Evolutionary conservation across 1,140 invertebrate species (phyloP), one percentile per base, ranked within the genome.

Genomic region (Thaumatotibia leucotreta): DNA sequence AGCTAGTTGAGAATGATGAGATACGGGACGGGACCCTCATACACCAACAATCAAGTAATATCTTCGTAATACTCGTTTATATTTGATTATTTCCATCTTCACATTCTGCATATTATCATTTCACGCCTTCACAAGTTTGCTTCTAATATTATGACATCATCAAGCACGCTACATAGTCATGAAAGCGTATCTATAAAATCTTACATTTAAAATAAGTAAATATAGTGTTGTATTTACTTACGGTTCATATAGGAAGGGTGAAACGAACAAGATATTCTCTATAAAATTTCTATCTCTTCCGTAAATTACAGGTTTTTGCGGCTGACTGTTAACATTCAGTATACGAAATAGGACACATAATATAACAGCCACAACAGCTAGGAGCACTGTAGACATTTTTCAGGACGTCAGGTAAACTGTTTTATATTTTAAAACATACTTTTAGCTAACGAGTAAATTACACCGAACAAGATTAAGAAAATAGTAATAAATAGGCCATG

Each of bases 301-400:
- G 79, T 94, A 94, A 24, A 97, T 92, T 61, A 92, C 88, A 17
- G 96, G 96, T 83, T 94, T 94, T 66, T 95, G 92, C 0, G 96
- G 93, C 76, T 95, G 93, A 75, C 95, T 96, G 82, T 95, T 95
- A 52, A 97, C 94, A 86, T 97, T 97, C 39, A 97, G 89, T 77
- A 97, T 94, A 81, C 96, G 92, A 82, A 97, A 96, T 63, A 97
- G 91, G 69, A 96, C 93, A 85, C 95, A 96, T 61, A 97, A 86
- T 71, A 96, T 94, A 27, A 96, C 95, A 61, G 95, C 96, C 69
- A 96, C 87, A 6, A 95, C 92, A 45, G 95, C 95, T 68, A 97
- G 86, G 58, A 96, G 85, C 64, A 95, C 95, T 62, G 95, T 95
- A 71, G 95, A 96, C 95, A 96, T 96, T 73, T 70, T 89, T 20